A percentile compares a stretch with the other conserved stretches of the same genome.
These are phyloP conservation scores for Aphrocallistes beatrix DNA, from an alignment of 37 sponge, comb jelly and placozoan genomes.

Conservation along the genomic window DNA sequence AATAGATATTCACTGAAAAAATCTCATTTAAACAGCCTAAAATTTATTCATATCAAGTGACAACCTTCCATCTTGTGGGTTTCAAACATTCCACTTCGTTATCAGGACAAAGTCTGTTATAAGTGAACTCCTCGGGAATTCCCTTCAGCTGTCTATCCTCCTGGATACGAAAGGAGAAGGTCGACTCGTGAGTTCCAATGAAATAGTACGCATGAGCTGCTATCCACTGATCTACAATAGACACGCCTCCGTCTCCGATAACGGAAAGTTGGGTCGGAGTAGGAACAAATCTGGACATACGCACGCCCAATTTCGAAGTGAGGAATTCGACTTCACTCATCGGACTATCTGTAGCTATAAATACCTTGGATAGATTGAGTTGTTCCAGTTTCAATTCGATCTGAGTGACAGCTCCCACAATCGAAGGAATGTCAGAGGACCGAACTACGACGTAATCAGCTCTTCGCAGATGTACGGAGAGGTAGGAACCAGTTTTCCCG, in stretches of 20 bases:
- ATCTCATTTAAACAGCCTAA: too few species aligned
- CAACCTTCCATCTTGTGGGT: not conserved
- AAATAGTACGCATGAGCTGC: conserved; percentile 54
- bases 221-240: conserved; percentile 98
- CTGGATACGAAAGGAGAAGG: conserved; percentile 80
- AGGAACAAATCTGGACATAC: conserved; percentile 49
- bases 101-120: conserved; percentile 60
- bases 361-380: conserved; percentile 40
- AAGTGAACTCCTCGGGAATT: conserved; percentile 57
- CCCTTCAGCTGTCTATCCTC: conserved; percentile 88
- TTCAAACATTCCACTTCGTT: not conserved
- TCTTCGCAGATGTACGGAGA: conserved; percentile 76
- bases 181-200: conserved; percentile 68
- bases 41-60: too few species aligned
- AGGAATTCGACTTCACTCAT: conserved; percentile 27
- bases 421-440: conserved; percentile 44
- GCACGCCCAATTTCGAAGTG: not conserved
- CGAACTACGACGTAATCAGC: conserved; percentile 37
- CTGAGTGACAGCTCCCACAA: conserved; percentile 59
- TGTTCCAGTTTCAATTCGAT: conserved; percentile 37
- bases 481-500: conserved; percentile 53
- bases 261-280: not conserved
- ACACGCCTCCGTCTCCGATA: conserved; percentile 69
- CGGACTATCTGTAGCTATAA: conserved; percentile 70
- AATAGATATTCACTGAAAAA: too few species aligned